Conservation (phyloP, 2,113 vertebrate genomes). For the Thamnaconus septentrionalis region DNA sequence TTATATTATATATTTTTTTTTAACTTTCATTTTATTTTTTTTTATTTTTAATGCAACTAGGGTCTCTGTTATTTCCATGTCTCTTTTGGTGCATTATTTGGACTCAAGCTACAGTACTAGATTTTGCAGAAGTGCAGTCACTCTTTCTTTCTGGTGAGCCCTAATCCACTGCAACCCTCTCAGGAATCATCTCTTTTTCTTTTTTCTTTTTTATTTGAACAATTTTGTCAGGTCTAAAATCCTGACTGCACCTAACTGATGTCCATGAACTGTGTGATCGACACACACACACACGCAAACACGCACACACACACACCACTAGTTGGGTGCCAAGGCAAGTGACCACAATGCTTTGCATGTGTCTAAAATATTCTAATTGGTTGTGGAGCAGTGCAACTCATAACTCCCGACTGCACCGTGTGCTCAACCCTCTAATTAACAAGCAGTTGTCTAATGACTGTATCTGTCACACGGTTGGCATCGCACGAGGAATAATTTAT, state of each 20-base stretch:
- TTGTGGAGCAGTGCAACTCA: constrained; percentile 45
- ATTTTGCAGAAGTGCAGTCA: constrained; percentile 64
- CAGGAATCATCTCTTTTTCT: background rate
- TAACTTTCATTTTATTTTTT: constrained; percentile 24
- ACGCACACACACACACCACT: background rate
- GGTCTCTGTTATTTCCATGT: constrained; percentile 48
- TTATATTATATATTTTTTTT: constrained; percentile 35
- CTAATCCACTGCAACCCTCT: background rate
- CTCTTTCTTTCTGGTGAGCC: constrained; percentile 56
- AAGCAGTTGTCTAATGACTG: constrained; percentile 71
- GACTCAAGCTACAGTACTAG: constrained; percentile 64
- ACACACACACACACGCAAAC: background rate
- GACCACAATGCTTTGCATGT: constrained; percentile 24
- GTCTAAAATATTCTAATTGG: constrained; percentile 48
- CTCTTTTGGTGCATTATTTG: constrained; percentile 48
- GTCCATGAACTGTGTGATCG: constrained; percentile 28
- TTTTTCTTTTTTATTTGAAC: constrained; percentile 21
- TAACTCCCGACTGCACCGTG: constrained; percentile 56
- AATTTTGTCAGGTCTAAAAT: background rate
- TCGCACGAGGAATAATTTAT: constrained; percentile 64
- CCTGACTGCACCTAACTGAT: constrained; percentile 14
- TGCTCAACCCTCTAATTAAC: constrained; percentile 64
- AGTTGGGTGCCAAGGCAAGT: too few species aligned
- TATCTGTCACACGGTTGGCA: constrained; percentile 58
- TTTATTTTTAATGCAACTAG: constrained; percentile 41